phyloP scores from a whole-genome alignment of 2,113 vertebrate species.

The Apodemus sylvaticus region DNA sequence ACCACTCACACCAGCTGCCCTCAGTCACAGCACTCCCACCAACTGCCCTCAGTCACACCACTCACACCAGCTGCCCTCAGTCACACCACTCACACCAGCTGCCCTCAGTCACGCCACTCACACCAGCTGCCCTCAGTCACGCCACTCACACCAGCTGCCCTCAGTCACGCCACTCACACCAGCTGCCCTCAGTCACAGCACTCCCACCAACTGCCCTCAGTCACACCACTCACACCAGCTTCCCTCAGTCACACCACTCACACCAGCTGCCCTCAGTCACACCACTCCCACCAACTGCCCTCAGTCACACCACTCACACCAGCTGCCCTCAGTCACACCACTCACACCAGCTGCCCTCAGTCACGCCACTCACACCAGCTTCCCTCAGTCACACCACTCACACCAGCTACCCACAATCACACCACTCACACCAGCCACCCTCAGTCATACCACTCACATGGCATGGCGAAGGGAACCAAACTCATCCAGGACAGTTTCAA shows the following conservation, averaged over 20 bases:
- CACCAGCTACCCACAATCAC: neutral
- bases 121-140: no score
- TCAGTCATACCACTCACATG: neutral
- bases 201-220: neutral
- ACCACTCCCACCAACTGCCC: neutral
- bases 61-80: no score
- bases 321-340: neutral
- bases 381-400: neutral
- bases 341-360: neutral
- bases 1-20: no score
- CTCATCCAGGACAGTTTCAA: neutral
- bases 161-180: neutral
- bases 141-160: no score
- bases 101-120: no score
- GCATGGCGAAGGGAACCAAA: neutral
- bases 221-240: neutral
- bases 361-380: neutral
- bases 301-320: neutral
- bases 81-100: no score
- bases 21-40: no score
- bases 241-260: neutral
- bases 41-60: no score
- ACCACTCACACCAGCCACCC: neutral
- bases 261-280: neutral
- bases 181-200: neutral